Base-by-base conservation (phyloP, 1,140 invertebrate genomes). In the Bemisia tabaci region DNA sequence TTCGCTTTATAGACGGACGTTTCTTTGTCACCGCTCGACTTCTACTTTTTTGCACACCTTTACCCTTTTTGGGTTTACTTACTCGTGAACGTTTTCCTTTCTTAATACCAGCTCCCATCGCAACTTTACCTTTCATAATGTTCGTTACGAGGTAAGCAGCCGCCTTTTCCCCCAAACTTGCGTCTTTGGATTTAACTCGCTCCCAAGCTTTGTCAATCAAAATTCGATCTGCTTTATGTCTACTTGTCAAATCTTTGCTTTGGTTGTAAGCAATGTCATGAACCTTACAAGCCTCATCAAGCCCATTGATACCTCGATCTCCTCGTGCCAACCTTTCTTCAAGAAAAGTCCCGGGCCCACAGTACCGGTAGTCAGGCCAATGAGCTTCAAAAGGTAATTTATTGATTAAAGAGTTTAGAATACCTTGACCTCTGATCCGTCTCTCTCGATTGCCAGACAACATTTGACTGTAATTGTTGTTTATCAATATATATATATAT, bases 271-370 rank as follows among this genome's bases (percentile, higher is more conserved):
- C 72, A 63, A 81, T 79, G 72, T 80, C 76, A 67, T 81, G 80
- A 27, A 75, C 65, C 70, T 76, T 77, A 65, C 78, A 79, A 22
- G 75, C 73, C 63, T 70, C 26, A 71, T 81, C 79, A 26, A 81
- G 71, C 25, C 60, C 63, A 74, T 81, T 81, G 25, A 81, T 73
- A 33, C 77, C 75, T 48, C 33, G 26, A 75, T 80, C 75, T 27
- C 75, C 77, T 69, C 76, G 71, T 26, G 58, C 66, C 71, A 80
- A 71, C 64, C 78, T 70, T 72, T 77, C 70, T 58, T 71, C n/a
- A 67, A 80, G 67, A 70, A 77, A 78, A n/a, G 77, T 81, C n/a
- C 77, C 77, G 25, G 77, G 76, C 2, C 77, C 78, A 66, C 78
- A 80, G 67, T 74, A 80, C 48, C 77, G 70, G 75, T 79, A 81